A percentile compares a stretch with the other conserved stretches of the same genome.
Evolutionary conservation across 2,797 vertebrate species (phyloP).

Genomic region (Muraenolepis orangiensis): DNA sequence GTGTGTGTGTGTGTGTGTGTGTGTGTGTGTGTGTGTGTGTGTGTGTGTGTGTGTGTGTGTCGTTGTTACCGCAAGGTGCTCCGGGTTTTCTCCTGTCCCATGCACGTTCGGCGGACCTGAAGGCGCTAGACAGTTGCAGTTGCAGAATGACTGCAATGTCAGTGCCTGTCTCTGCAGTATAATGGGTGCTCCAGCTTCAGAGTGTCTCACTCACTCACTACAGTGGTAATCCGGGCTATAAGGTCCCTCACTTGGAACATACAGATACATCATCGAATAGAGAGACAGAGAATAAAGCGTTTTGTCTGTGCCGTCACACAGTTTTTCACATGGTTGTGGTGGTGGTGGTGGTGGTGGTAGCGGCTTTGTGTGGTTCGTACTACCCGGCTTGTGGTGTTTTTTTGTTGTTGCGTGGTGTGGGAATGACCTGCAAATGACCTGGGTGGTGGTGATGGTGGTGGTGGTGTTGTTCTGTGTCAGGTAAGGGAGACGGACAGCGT

Average conservation of each 20-base stretch:
- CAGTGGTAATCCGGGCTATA: not conserved
- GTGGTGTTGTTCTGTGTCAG: conserved; percentile 30
- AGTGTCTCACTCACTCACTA: too few species aligned
- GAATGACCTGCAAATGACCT: conserved; percentile 16
- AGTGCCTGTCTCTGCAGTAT: not conserved
- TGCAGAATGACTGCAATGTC: not conserved
- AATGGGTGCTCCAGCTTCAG: too few species aligned
- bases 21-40: too few species aligned
- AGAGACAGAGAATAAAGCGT: too few species aligned
- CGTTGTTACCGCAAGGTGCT: too few species aligned
- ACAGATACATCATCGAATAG: too few species aligned
- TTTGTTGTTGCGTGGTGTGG: not conserved
- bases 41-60: too few species aligned
- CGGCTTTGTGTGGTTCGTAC: conserved; percentile 6
- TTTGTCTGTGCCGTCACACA: not conserved
- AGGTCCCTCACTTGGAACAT: not conserved
- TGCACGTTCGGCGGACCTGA: too few species aligned
- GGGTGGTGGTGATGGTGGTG: not conserved
- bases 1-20: too few species aligned
- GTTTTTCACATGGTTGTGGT: not conserved
- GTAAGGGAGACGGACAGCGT: conserved; percentile 26
- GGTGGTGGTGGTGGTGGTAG: not conserved
- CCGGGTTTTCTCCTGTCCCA: too few species aligned
- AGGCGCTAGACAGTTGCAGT: not conserved
- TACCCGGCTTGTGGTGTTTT: not conserved